phyloP scores from a whole-genome alignment of 2,888 invertebrate species.

The Xanthostigma xanthostigma region DNA sequence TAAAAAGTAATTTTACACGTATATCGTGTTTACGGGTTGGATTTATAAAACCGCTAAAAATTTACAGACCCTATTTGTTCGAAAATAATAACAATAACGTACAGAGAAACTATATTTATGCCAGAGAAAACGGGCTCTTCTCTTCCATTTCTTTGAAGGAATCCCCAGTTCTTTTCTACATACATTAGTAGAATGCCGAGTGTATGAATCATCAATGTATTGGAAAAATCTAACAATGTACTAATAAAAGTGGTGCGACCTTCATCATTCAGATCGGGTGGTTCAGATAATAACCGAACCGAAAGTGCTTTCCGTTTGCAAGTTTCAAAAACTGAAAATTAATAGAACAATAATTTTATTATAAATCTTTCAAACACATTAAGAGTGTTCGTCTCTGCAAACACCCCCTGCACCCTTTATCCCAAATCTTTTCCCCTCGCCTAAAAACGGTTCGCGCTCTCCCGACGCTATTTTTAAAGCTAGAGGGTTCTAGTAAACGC shows the following conservation, averaged over 20 bases:
- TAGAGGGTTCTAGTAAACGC: no score
- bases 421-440: no score
- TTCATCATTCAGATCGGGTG: conserved; percentile 32
- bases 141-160: conserved; percentile 32
- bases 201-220: conserved; percentile 48
- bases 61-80: background rate
- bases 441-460: no score
- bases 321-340: conserved; percentile 34
- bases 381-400: no score
- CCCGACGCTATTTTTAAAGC: no score
- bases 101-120: conserved; percentile 46
- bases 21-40: no score
- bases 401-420: no score
- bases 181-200: conserved; percentile 56
- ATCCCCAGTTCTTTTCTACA: conserved; percentile 49
- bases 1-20: no score
- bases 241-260: conserved; percentile 43
- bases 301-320: conserved; percentile 38
- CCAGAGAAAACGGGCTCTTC: conserved; percentile 34
- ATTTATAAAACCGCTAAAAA: background rate
- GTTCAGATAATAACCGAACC: conserved; percentile 38
- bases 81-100: conserved; percentile 22
- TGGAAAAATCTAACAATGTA: conserved; percentile 42
- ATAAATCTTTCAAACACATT: no score
- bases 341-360: background rate